phyloP scores from a whole-genome alignment of 2,113 vertebrate species.

The Morone chrysops region DNA sequence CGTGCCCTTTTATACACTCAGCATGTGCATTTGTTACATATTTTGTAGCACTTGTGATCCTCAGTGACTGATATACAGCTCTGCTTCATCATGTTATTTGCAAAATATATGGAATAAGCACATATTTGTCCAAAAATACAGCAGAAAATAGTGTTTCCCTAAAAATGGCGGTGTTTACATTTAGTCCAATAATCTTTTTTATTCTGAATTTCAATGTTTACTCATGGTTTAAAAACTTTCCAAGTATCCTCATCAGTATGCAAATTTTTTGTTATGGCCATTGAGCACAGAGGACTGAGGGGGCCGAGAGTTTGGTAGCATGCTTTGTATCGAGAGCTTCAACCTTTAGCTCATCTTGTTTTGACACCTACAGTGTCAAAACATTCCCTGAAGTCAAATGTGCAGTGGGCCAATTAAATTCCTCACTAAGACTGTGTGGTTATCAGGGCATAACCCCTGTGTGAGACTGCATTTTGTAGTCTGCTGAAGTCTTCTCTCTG shows the following conservation, averaged over 20 bases:
- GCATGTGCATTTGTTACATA: constrained; percentile 19
- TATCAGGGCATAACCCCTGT: constrained; percentile 70
- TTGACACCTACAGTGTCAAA: constrained; percentile 69
- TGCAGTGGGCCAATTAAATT: constrained; percentile 76
- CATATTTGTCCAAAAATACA: background rate
- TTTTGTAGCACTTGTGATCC: constrained; percentile 19
- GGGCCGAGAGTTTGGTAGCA: constrained; percentile 48
- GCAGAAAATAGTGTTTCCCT: background rate
- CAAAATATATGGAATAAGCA: background rate
- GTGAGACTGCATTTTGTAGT: constrained; percentile 67
- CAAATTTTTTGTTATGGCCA: constrained; percentile 42
- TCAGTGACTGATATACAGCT: constrained; percentile 19
- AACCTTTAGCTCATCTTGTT: constrained; percentile 68
- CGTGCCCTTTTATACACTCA: constrained; percentile 26
- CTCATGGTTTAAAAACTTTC: constrained; percentile 24
- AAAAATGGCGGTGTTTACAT: constrained; percentile 10
- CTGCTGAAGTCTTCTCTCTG: constrained; percentile 58
- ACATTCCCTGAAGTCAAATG: constrained; percentile 72
- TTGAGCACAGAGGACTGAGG: constrained; percentile 57
- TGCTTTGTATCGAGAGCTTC: constrained; percentile 33
- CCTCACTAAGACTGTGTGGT: constrained; percentile 64
- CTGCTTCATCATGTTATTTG: constrained; percentile 12
- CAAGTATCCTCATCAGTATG: constrained; percentile 52
- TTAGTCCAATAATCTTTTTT: constrained; percentile 12
- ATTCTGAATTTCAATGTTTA: constrained; percentile 20